These are phyloP conservation scores for Notodonta dromedarius DNA, from an alignment of 2,888 invertebrate genomes.

Conservation along the genomic window DNA sequence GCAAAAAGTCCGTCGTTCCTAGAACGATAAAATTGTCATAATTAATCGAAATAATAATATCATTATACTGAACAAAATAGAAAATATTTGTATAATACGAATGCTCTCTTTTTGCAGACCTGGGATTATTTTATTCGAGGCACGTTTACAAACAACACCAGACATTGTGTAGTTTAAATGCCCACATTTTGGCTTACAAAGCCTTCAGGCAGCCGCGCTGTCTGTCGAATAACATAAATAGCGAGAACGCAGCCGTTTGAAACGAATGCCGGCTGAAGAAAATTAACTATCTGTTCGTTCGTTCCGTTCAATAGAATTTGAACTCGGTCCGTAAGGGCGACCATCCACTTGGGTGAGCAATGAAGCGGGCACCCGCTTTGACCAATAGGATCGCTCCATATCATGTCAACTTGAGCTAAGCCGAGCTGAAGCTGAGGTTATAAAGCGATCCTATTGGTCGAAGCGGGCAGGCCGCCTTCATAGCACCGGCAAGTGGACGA, in stretches of 20 bases:
- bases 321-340: too few species aligned
- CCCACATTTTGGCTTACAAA: slow-evolving; percentile 12
- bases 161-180: slow-evolving; percentile 17
- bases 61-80: slow-evolving; percentile 3
- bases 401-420: too few species aligned
- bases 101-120: not conserved
- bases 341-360: too few species aligned
- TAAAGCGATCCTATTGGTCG: too few species aligned
- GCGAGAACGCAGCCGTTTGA: not conserved
- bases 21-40: too few species aligned
- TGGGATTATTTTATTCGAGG: slow-evolving; percentile 13
- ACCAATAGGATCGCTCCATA: too few species aligned
- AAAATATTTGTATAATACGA: not conserved
- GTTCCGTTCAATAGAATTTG: not conserved
- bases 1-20: too few species aligned
- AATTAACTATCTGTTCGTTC: not conserved
- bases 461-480: too few species aligned
- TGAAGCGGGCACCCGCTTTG: too few species aligned
- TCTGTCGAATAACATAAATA: slow-evolving; percentile 14
- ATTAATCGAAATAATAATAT: not conserved
- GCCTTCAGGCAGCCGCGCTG: slow-evolving; percentile 3
- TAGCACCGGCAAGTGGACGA: too few species aligned
- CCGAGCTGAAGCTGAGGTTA: too few species aligned
- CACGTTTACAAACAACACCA: slow-evolving; percentile 15
- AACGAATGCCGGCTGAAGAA: not conserved